Base-by-base conservation (phyloP, 2,797 vertebrate species). In the Acanthurus leucopareius region DNA sequence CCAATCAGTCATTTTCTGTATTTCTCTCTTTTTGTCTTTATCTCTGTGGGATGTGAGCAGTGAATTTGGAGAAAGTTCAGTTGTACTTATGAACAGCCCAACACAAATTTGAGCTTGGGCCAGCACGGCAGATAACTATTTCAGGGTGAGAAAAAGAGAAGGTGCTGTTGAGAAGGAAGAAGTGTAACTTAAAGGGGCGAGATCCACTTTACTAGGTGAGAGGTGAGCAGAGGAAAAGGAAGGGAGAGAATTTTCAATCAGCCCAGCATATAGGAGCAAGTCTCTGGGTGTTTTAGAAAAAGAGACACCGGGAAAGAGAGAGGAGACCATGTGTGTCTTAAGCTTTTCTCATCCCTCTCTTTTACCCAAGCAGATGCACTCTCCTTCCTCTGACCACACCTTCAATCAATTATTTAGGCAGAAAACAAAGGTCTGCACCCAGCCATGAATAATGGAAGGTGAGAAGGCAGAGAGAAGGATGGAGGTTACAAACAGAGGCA, bases 381-480 rank as follows among this genome's bases (percentile, higher is more conserved):
- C 83, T 74, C 61, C 56, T 60, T 81, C 77, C 65, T 83, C 77
- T 70, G 79, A 73, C 91, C 91, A 92, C 87, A 72, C 90, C 91
- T 90, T 84, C 84, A 42, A 92, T 94, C 86, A 91, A 94, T 94
- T 93, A 94, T 94, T 92, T 89, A 94, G 82, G 77, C 72, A 79
- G 80, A 91, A 94, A 94, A 93, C 91, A 93, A 93, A 93, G 90
- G 92, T 92, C 88, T 90, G 87, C 83, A 75, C 85, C 79, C 76
- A 52, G 74, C 73, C 89, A 94, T 94, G 87, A 94, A 92, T 94
- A 93, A 94, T 92, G 86, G 87, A 95, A 76, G 82, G 72, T 75
- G 79, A 91, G 82, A 87, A 90, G 87, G 84, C 80, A 88, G 77
- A 54, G 77, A 89, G 89, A 80, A 80, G 84, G 82, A 88, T 88